Base-by-base conservation (phyloP, 2,797 vertebrate genomes). In the Xenentodon cancila region DNA sequence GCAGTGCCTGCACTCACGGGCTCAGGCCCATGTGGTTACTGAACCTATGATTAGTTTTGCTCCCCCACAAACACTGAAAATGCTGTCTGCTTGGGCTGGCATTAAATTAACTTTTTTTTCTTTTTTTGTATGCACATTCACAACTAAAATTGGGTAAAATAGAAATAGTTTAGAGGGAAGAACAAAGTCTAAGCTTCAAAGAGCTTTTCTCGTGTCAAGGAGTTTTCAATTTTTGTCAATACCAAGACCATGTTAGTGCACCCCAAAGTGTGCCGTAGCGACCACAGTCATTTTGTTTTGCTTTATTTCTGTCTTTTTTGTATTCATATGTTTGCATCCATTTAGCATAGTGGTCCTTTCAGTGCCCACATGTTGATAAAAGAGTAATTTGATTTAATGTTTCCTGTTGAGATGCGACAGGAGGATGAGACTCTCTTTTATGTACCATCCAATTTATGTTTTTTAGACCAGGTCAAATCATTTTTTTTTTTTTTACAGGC, bases 1-100 rank as follows among this genome's bases (percentile, higher is more conserved):
- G 87, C 27, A 78, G 82, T 9, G 75, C 65, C 73, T 80, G 76
- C 80, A 64, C 75, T 89, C 80, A 61, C 71, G 50, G 77, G 82
- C 69, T 66, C 53, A 34, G 59, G 75, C 59, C 70, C 73, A 72
- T 79, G 75, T 68, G 86, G 77, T 81, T 76, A 59, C 80, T 71
- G 73, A 85, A 82, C 77, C 84, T 84, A 80, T 86, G 79, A 87
- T 89, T 87, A 78, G 82, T 52, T 84, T 71, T 75, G 48, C 83
- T 87, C 77, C 77, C 84, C 78, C 71, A 62, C 73, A 84, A 84
- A 89, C 84, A 81, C 34, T 67, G 47, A 40, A 71, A 77, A 79
- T 58, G 64, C 66, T 75, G 67, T 65, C 69, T 67, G 62, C 65
- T 79, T 53, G 43, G 22, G 56, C 60, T 80, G 71, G 50, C 68